Conservation (phyloP, 2,888 invertebrate genomes). For the Cylindroiulus punctatus region DNA sequence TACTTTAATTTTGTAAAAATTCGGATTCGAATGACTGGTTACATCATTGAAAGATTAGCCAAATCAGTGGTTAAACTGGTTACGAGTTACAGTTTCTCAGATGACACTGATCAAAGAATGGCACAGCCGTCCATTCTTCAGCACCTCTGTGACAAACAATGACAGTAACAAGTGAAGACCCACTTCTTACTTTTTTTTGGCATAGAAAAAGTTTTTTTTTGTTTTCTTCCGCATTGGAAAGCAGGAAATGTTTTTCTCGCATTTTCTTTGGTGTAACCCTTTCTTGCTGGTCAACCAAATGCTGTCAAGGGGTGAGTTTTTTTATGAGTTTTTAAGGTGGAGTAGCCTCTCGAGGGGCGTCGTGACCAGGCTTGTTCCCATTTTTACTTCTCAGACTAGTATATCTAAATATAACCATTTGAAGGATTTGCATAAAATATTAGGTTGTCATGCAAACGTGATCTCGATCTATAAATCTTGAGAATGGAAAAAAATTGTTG, state of each 20-base stretch:
- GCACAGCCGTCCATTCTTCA: background rate
- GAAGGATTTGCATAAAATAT: background rate
- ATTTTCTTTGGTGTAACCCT: conserved; percentile 18
- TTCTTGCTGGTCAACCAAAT: background rate
- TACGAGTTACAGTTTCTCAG: background rate
- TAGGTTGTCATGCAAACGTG: background rate
- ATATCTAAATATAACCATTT: background rate
- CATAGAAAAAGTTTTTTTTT: background rate
- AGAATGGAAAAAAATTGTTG: background rate
- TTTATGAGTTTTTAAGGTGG: background rate
- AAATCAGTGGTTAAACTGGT: background rate
- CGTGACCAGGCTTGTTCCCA: conserved; percentile 5
- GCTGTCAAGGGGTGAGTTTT: conserved; percentile 26
- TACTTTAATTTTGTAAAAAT: background rate
- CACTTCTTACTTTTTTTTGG: background rate
- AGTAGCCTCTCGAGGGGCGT: conserved; percentile 17
- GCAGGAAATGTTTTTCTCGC: conserved; percentile 35
- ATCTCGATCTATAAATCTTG: background rate
- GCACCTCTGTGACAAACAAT: background rate
- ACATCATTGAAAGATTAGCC: background rate
- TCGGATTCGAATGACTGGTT: background rate
- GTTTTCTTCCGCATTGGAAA: conserved; percentile 37
- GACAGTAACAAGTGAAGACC: background rate
- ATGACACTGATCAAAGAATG: background rate
- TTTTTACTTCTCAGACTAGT: background rate